Base-by-base conservation (phyloP, 2,888 invertebrate species). In the Rugalucina vietnamica region DNA sequence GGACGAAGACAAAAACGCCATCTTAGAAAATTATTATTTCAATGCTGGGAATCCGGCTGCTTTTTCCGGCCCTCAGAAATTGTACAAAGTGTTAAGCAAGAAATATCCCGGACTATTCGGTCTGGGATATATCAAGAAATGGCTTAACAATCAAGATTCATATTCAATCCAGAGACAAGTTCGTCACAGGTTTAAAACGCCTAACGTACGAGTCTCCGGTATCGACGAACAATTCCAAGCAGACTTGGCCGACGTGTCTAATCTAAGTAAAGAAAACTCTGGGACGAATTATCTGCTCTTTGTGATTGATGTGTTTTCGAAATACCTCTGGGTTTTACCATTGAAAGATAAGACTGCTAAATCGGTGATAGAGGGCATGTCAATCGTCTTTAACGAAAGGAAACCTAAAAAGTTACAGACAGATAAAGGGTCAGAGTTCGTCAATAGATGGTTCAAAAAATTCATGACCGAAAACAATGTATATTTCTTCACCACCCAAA, bases 101-200 rank as follows among this genome's bases (percentile, higher is more conserved):
- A 34, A 57, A 54, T 76, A 76, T 60, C 57, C 76, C 3, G 76
- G 60, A 4, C 2, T 18, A n/a, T 76, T 60, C 29, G 5, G 36
- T 10, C 14, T 60, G 2, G 10, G 4, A 10, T 57, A 76, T 37
- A 76, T 76, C 4, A 36, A 10, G 29, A 8, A 37, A 5, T 76
- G 76, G 76, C 54, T 77, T n/a, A 77, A 24, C n/a, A 50, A 70
- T 32, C 69, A 69, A 34, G 77, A 77, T 24, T 39, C 77, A 14
- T 77, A 77, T 50, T 3, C 77, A 1, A 8, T 77, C 12, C 77
- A 77, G 49, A 39, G 29, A 34, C 49, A 14, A 5, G 49, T 69
- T 14, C 39, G 77, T 24, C 70, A 77, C 27, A 27, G 70, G 1
- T 77, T 77, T 69, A 77, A 70, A 32, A 77, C 69, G 1, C 37